phyloP scores from a whole-genome alignment of 2,888 invertebrate genomes.

The Tachina fera region DNA sequence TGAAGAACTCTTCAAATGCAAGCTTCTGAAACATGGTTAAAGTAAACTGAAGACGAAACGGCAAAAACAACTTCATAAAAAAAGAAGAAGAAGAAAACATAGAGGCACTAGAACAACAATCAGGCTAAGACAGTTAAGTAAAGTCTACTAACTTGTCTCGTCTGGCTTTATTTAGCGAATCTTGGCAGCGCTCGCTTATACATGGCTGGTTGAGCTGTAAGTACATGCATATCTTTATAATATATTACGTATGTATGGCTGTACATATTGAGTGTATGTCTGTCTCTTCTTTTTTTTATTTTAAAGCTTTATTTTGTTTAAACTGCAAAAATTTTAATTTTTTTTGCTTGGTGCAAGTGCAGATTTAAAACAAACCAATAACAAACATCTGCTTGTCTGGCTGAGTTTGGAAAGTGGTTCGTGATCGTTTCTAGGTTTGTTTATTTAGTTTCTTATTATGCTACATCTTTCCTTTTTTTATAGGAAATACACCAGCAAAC shows the following conservation, averaged over 20 bases:
- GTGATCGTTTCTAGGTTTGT: slow-evolving; percentile 57
- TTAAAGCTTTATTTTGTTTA: slow-evolving; percentile 31
- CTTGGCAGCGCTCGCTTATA: slow-evolving; percentile 33
- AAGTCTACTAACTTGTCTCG: slow-evolving; percentile 70
- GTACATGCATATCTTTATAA: background rate
- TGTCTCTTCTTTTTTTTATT: background rate
- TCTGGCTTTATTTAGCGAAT: slow-evolving; percentile 64
- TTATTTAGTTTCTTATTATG: slow-evolving; percentile 23
- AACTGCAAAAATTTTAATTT: slow-evolving; percentile 1
- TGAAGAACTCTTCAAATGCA: slow-evolving; percentile 59
- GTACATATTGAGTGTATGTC: background rate
- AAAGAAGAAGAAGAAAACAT: slow-evolving; percentile 32
- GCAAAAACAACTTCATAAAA: slow-evolving; percentile 30
- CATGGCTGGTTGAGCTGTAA: slow-evolving; percentile 42
- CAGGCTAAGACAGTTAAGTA: slow-evolving; percentile 69
- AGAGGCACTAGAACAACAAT: slow-evolving; percentile 62
- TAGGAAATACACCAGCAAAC: slow-evolving; percentile 15
- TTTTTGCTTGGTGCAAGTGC: slow-evolving; percentile 36
- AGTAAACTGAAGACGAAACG: slow-evolving; percentile 44
- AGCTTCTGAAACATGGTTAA: slow-evolving; percentile 57
- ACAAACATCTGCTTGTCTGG: slow-evolving; percentile 75
- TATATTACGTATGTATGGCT: background rate
- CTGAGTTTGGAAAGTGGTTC: slow-evolving; percentile 80
- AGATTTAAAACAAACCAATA: slow-evolving; percentile 46
- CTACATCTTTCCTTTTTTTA: slow-evolving; percentile 6